These are phyloP conservation scores for Neopelma chrysocephalum DNA, from an alignment of 2,797 vertebrate species.

Conservation along the genomic window DNA sequence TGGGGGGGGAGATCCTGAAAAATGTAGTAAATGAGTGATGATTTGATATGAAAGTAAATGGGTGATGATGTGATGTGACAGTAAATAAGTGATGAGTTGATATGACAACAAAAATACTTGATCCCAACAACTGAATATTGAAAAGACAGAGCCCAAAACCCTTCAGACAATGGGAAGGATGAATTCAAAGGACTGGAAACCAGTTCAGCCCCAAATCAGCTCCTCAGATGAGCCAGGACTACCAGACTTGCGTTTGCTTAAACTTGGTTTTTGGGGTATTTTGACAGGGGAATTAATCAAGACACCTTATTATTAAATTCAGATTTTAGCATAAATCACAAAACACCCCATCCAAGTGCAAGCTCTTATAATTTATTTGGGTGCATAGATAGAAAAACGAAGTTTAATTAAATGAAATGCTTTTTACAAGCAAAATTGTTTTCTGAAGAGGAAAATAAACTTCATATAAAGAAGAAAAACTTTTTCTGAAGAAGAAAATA, in stretches of 20 bases:
- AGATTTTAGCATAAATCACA: not conserved
- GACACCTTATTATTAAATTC: not conserved
- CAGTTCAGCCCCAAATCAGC: not conserved
- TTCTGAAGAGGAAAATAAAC: not conserved
- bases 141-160: not conserved
- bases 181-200: not conserved
- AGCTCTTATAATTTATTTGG: not conserved
- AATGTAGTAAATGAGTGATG: not conserved
- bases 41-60: not conserved
- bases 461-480: too few relatives aligned
- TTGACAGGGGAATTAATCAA: not conserved
- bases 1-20: not conserved
- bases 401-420: not conserved
- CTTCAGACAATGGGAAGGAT: not conserved
- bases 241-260: not conserved
- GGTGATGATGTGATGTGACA: too few relatives aligned
- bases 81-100: not conserved
- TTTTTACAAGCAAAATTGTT: not conserved
- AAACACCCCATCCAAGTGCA: not conserved
- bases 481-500: not conserved
- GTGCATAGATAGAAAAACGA: not conserved
- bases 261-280: fast-evolving
- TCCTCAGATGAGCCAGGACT: not conserved
- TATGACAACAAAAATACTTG: not conserved
- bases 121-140: not conserved